Evolutionary conservation across 2,113 vertebrate species (phyloP).

Genomic region (Menura novaehollandiae): DNA sequence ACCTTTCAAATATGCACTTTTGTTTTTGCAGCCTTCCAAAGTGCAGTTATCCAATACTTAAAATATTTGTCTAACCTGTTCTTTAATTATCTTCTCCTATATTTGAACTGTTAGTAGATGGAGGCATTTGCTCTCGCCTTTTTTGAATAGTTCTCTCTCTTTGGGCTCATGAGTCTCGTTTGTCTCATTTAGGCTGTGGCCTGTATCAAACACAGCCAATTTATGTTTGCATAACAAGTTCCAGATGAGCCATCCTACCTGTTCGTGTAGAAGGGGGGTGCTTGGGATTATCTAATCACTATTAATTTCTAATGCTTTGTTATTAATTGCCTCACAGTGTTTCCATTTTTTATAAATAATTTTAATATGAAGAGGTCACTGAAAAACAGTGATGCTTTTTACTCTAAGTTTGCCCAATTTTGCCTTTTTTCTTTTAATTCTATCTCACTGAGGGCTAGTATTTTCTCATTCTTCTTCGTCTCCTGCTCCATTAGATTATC

Average conservation of each 20-base stretch:
- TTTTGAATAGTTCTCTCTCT: neutral
- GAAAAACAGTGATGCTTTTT: neutral
- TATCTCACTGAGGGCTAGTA: neutral
- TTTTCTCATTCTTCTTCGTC: neutral
- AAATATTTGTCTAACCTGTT: neutral
- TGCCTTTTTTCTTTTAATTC: neutral
- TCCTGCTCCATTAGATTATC: neutral
- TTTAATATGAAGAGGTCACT: neutral
- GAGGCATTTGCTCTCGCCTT: neutral
- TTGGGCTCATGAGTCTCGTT: neutral
- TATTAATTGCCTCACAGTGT: neutral
- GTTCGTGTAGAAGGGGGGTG: rapidly evolving
- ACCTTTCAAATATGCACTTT: neutral
- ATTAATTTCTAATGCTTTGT: neutral
- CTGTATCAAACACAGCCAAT: neutral
- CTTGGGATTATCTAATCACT: neutral
- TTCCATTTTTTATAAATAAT: neutral
- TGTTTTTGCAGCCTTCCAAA: neutral
- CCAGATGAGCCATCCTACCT: neutral
- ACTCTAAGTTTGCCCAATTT: neutral
- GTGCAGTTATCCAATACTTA: neutral
- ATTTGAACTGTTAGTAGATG: neutral
- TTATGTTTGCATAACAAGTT: neutral
- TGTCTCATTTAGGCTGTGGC: neutral
- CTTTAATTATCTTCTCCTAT: neutral